A percentile compares a stretch with the other conserved stretches of the same genome.
phyloP scores from a whole-genome alignment of 2,113 vertebrate genomes.

The Chelonoidis abingdonii region DNA sequence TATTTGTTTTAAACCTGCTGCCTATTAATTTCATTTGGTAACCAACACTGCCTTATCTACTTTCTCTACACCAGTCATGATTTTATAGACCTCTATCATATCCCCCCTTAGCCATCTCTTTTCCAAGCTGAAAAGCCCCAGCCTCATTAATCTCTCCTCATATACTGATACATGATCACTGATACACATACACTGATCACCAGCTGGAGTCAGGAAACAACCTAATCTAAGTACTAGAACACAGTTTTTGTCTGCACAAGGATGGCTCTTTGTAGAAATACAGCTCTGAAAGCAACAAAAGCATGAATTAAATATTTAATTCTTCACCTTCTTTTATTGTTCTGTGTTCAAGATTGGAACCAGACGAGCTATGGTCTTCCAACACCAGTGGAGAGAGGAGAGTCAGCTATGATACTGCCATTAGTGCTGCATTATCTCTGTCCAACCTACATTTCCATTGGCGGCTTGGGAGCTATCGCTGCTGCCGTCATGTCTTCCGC shows the following conservation, averaged over 20 bases:
- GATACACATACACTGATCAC: not conserved
- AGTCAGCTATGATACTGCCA: conserved; percentile 79
- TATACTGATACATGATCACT: too few species aligned
- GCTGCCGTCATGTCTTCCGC: conserved; percentile 82
- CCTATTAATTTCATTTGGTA: too few species aligned
- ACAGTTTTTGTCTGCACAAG: not conserved
- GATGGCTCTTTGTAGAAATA: not conserved
- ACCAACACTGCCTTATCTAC: too few species aligned
- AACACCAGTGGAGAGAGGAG: conserved; percentile 76
- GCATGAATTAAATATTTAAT: not conserved
- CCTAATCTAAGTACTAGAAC: not conserved
- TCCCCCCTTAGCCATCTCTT: too few species aligned
- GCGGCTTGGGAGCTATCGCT: conserved; percentile 77
- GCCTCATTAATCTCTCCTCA: too few species aligned
- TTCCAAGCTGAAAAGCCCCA: too few species aligned
- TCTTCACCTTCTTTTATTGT: not conserved
- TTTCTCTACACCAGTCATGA: too few species aligned
- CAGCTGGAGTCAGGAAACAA: not conserved
- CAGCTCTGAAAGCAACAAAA: not conserved
- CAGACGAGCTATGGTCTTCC: conserved; percentile 83
- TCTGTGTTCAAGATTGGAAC: conserved; percentile 82
- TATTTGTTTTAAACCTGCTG: too few species aligned
- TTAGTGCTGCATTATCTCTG: conserved; percentile 81
- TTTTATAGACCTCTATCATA: too few species aligned
- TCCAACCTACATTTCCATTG: conserved; percentile 76